Percentiles rank a stretch among this genome's conserved stretches.
Evolutionary conservation across 2,888 invertebrate genomes (phyloP).

Genomic region (Meteorus cinctellus): DNA sequence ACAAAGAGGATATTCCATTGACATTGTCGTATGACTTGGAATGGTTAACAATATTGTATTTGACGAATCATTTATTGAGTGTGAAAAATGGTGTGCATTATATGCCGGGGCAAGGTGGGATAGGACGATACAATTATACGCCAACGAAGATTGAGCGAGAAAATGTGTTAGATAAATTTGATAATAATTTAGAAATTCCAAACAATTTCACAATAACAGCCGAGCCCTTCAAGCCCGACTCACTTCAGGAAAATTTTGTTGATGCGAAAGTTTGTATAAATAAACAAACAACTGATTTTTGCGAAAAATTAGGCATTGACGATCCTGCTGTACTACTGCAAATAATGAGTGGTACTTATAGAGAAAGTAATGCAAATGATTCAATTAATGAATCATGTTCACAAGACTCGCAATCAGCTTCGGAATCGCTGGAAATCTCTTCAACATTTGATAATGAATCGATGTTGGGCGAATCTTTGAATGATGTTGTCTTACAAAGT

Average conservation of each 20-base stretch:
- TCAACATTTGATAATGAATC: conserved; percentile 47
- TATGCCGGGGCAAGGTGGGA: conserved; percentile 86
- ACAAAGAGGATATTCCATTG: conserved; percentile 77
- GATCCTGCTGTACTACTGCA: conserved; percentile 84
- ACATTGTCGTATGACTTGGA: conserved; percentile 86
- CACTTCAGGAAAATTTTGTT: conserved; percentile 54
- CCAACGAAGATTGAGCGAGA: conserved; percentile 85
- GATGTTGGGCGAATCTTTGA: conserved; percentile 12
- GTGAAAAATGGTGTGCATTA: conserved; percentile 81
- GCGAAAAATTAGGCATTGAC: conserved; percentile 82
- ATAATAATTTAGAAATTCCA: conserved; percentile 81
- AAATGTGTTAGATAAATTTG: conserved; percentile 79
- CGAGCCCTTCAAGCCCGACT: conserved; percentile 76
- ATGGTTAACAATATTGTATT: conserved; percentile 91
- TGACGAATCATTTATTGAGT: conserved; percentile 91
- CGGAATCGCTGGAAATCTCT: conserved; percentile 49
- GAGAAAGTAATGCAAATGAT: conserved; percentile 15
- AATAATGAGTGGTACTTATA: conserved; percentile 52
- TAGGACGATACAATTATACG: conserved; percentile 82
- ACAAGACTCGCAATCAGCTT: conserved; percentile 23
- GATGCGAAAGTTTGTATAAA: conserved; percentile 75
- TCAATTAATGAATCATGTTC: conserved; percentile 12
- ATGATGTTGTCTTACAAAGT: neutral
- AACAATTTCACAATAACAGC: conserved; percentile 87
- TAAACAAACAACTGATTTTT: conserved; percentile 81